These are phyloP conservation scores for Podarcis lilfordi DNA, from an alignment of 2,797 vertebrate species.

Conservation along the genomic window DNA sequence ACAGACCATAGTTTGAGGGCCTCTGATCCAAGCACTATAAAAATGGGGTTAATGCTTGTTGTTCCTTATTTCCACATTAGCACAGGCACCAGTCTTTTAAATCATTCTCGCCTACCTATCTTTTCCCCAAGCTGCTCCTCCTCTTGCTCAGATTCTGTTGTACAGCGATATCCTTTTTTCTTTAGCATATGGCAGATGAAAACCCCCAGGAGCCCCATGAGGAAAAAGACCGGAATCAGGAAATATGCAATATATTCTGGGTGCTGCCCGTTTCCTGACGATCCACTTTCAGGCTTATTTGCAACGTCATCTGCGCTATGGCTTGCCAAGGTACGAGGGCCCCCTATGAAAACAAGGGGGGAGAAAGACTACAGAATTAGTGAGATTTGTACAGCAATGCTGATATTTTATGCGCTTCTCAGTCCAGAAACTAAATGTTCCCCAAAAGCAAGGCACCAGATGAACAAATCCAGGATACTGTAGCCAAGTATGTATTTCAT, in stretches of 20 bases:
- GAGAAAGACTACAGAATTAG: neutral
- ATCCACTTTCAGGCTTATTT: slow-evolving; percentile 14
- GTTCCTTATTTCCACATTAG: neutral
- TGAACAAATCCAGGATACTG: neutral
- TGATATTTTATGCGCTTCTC: neutral
- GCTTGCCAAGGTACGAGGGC: slow-evolving; percentile 39
- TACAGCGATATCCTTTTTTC: slow-evolving; percentile 96
- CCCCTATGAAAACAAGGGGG: slow-evolving; percentile 49
- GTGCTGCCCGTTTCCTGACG: slow-evolving; percentile 52
- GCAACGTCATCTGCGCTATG: slow-evolving; percentile 39
- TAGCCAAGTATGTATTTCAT: neutral
- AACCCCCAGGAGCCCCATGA: slow-evolving; percentile 91
- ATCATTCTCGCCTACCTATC: slow-evolving; percentile 76
- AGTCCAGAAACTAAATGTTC: neutral
- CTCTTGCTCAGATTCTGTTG: slow-evolving; percentile 85
- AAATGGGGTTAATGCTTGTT: neutral
- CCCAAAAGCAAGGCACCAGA: neutral
- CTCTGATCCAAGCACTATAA: neutral
- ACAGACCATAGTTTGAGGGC: neutral
- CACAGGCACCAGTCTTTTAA: neutral
- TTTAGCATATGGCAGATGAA: slow-evolving; percentile 94
- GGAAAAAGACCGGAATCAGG: slow-evolving; percentile 91
- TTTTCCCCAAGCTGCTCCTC: slow-evolving; percentile 78
- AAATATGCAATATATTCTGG: slow-evolving; percentile 83
- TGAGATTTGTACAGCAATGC: no score